Evolutionary conservation across 2,888 invertebrate species (phyloP), one percentile per base, ranked within the genome.

Genomic region (Ormyrus thymus): DNA sequence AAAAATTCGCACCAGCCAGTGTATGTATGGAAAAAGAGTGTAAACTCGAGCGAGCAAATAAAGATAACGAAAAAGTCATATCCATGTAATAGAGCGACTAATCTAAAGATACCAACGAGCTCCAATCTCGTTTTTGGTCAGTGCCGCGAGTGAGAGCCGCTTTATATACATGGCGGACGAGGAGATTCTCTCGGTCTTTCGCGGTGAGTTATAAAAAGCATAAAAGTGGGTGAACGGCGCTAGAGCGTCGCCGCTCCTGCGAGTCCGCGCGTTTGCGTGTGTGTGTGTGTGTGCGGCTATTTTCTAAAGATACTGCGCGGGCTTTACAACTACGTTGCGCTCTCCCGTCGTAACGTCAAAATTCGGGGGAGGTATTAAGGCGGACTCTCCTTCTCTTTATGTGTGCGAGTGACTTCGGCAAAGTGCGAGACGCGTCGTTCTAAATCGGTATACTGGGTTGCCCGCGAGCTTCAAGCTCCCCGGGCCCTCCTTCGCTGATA

Each of bases 401-500:
- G 29, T 3, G 29, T 29, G 71, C 6, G 53, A 43, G 55, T 11
- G 6, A 45, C n/a, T 11, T 43, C 43, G 61, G 15, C 0, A 51
- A 43, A 11, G 61, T 0, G 61, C 13, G 56, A 66, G 48, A 45
- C 11, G 10, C 29, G 29, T 29, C 29, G 7, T 58, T 72, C 72
- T 72, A 72, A 72, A 72, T 72, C 59, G 50, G 75, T 75, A 58
- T 66, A 75, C 75, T 75, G 56, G 75, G 75, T 75, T 66, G 66
- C 11, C 43, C 43, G 29, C 29, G 64, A 48, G 11, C 53, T 66
- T 3, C 4, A 29, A 29, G 29, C 29, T 29, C 29, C 4, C 29
- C 29, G 29, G 29, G 29, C 29, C 0, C 29, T 29, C 29, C 29
- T 29, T 29, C 29, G 29, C 29, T 3, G 29, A 29, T 29, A 29